These are phyloP conservation scores for Pelobates cultripes DNA, from an alignment of 2,797 vertebrate species.

Conservation along the genomic window DNA sequence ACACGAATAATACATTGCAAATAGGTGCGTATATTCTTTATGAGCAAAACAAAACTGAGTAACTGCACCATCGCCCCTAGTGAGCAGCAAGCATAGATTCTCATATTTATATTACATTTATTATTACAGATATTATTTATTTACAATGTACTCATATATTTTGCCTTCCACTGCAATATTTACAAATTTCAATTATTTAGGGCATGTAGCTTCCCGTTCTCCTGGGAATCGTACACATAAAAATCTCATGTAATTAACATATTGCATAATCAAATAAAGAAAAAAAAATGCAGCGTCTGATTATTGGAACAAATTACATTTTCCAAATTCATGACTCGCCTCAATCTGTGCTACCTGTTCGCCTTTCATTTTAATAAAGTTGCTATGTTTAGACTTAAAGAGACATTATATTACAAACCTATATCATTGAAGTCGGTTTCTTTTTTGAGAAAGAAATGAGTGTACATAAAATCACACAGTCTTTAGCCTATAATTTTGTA, in stretches of 20 bases:
- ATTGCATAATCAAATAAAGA: conserved; percentile 34
- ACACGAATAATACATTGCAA: conserved; percentile 8
- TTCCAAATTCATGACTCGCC: neutral
- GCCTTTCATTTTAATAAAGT: neutral
- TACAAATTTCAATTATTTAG: conserved; percentile 49
- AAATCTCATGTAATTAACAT: conserved; percentile 35
- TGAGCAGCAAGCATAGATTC: conserved; percentile 27
- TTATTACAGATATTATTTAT: conserved; percentile 54
- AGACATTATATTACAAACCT: too few species aligned
- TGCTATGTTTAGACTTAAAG: too few species aligned
- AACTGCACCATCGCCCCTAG: conserved; percentile 8
- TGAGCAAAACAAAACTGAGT: conserved; percentile 4
- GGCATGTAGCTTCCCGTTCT: conserved; percentile 2
- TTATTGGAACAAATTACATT: neutral
- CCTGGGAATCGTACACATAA: conserved; percentile 7
- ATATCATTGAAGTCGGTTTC: too few species aligned
- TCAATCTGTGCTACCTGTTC: neutral
- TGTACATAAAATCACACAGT: too few species aligned
- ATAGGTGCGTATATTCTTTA: conserved; percentile 35
- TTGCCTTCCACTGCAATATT: conserved; percentile 34
- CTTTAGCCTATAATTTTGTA: too few species aligned
- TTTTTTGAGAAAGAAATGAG: too few species aligned
- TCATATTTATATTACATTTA: conserved; percentile 36
- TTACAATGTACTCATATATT: conserved; percentile 49
- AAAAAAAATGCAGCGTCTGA: neutral